Conservation (phyloP, 2,888 invertebrate species). For the Leptinotarsa haldemani region DNA sequence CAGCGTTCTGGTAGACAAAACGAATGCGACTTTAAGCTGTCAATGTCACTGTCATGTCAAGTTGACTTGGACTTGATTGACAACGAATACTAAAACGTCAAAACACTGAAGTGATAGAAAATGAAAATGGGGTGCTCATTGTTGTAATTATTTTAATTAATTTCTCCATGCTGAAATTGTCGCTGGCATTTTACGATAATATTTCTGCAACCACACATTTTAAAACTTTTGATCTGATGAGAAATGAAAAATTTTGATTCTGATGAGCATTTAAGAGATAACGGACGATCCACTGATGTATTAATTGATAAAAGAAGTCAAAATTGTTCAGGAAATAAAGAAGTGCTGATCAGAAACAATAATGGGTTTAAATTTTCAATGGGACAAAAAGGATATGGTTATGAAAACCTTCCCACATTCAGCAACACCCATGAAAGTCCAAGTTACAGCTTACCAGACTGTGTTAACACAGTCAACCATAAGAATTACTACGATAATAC, state of each 20-base stretch:
- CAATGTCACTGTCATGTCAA: no score
- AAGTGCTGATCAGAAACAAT: constrained; percentile 22
- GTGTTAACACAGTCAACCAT: constrained; percentile 53
- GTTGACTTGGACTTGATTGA: no score
- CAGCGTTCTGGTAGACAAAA: no score
- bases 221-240: constrained; percentile 26
- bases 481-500: constrained; percentile 12
- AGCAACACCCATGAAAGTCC: constrained; percentile 53
- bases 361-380: constrained; percentile 36
- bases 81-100: background rate
- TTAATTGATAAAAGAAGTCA: constrained; percentile 32
- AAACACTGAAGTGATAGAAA: background rate
- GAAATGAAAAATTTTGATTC: constrained; percentile 47
- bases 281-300: constrained; percentile 31
- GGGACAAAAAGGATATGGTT: constrained; percentile 54
- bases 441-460: constrained; percentile 65
- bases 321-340: constrained; percentile 28
- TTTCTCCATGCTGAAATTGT: background rate
- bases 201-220: background rate
- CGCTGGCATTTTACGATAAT: background rate
- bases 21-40: no score
- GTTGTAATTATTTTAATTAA: background rate
- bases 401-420: constrained; percentile 50
- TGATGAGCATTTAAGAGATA: constrained; percentile 34
- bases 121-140: background rate